phyloP scores from a whole-genome alignment of 2,797 vertebrate genomes.

The Enteromius afrohamiltoni region DNA sequence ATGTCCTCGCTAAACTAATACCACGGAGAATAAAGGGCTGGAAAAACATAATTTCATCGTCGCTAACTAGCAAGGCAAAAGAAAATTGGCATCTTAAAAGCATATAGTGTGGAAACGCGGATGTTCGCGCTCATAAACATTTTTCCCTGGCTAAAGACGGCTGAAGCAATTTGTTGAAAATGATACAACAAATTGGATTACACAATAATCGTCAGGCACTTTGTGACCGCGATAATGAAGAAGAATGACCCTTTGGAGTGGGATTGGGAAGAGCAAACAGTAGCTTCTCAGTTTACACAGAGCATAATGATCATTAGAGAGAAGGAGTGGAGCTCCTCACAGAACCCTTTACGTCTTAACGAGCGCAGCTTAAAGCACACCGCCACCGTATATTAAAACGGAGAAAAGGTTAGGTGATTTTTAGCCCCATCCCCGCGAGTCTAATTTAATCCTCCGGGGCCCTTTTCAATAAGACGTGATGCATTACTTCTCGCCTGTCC shows the following conservation, averaged over 20 bases:
- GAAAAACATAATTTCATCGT: conserved; percentile 41
- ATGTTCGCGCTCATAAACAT: conserved; percentile 28
- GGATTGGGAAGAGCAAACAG: conserved; percentile 56
- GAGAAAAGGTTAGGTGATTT: conserved; percentile 47
- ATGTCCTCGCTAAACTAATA: conserved; percentile 38
- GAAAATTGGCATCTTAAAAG: conserved; percentile 37
- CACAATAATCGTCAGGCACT: conserved; percentile 53
- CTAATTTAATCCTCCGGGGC: conserved; percentile 49
- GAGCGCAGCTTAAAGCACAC: conserved; percentile 4
- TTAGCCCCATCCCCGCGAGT: conserved; percentile 29
- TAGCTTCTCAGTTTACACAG: conserved; percentile 59
- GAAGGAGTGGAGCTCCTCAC: conserved; percentile 43
- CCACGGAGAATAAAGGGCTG: conserved; percentile 7
- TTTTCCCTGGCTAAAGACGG: conserved; percentile 42
- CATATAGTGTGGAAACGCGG: conserved; percentile 25
- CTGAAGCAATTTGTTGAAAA: conserved; percentile 56
- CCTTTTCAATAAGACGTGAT: conserved; percentile 38
- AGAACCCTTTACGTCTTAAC: conserved; percentile 21
- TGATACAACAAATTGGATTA: conserved; percentile 61
- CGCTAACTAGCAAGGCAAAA: conserved; percentile 36
- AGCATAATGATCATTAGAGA: conserved; percentile 58
- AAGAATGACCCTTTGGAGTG: conserved; percentile 57
- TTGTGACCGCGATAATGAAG: conserved; percentile 58
- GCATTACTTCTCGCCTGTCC: conserved; percentile 33
- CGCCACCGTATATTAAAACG: conserved; percentile 44